Conservation (phyloP, 2,797 vertebrate genomes). For the Halcyon leucocephala region DNA sequence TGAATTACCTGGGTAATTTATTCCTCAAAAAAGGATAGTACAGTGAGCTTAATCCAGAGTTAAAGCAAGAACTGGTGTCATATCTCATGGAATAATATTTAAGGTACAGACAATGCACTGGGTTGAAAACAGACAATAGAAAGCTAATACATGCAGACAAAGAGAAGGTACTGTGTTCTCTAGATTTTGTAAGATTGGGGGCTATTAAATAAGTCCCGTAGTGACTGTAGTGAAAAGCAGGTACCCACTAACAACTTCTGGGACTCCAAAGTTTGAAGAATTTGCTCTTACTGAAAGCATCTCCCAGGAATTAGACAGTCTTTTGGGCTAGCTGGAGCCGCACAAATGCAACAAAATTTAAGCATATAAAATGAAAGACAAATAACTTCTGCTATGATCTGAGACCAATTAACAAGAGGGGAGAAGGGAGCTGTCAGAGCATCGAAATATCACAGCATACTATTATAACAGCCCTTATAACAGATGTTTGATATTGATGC, state of each 20-base stretch:
- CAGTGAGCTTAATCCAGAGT: not conserved
- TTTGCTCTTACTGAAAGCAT: not conserved
- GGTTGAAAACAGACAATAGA: not conserved
- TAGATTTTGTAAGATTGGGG: not conserved
- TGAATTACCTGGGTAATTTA: not conserved
- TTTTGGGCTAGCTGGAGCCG: not conserved
- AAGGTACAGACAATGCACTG: not conserved
- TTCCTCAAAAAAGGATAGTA: not conserved
- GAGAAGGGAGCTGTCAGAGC: not conserved
- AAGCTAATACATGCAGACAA: not conserved
- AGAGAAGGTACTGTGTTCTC: not conserved
- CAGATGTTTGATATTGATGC: not conserved
- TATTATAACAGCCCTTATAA: not conserved
- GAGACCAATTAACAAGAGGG: not conserved
- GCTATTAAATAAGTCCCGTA: fast-evolving
- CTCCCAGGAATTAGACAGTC: not conserved
- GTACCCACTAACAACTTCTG: not conserved
- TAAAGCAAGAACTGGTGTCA: not conserved
- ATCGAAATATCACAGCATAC: not conserved
- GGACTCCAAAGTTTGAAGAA: not conserved
- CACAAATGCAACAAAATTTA: not conserved
- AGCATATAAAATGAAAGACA: not conserved
- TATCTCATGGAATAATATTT: not conserved
- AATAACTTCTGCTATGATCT: not conserved
- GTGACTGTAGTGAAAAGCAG: not conserved